Evolutionary conservation across 2,888 invertebrate species (phyloP).

Genomic region (Neoaliturus tenellus): DNA sequence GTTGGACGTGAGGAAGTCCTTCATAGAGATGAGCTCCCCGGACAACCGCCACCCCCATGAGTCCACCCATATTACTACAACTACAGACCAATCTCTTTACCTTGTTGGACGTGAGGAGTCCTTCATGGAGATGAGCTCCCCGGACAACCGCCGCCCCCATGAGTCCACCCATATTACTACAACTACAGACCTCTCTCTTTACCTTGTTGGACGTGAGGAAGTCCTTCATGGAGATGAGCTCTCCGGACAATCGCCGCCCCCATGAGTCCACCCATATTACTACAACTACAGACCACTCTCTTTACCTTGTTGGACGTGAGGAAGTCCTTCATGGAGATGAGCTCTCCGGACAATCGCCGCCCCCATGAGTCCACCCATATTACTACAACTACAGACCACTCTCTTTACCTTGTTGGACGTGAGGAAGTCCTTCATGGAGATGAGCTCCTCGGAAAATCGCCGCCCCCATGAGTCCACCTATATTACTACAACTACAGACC

Average conservation of each 20-base stretch:
- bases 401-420: slow-evolving; percentile 71
- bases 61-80: no score
- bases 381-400: no score
- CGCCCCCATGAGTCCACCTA: slow-evolving; percentile 70
- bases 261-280: slow-evolving; percentile 65
- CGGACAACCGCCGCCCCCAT: no score
- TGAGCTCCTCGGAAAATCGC: slow-evolving; percentile 77
- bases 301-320: slow-evolving; percentile 72
- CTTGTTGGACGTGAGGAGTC: no score
- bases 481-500: no score
- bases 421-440: slow-evolving; percentile 78
- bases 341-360: slow-evolving; percentile 76
- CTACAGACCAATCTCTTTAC: no score
- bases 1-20: slow-evolving; percentile 74
- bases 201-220: slow-evolving; percentile 73
- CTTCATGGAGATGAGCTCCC: slow-evolving; percentile 79
- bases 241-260: slow-evolving; percentile 76
- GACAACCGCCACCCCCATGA: slow-evolving; percentile 74
- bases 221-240: slow-evolving; percentile 79
- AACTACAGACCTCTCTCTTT: no score
- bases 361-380: slow-evolving; percentile 69
- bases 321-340: slow-evolving; percentile 79
- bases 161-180: no score
- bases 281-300: no score
- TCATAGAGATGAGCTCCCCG: slow-evolving; percentile 79